Conservation (phyloP, 2,888 invertebrate genomes). For the Drosophila anceps region DNA sequence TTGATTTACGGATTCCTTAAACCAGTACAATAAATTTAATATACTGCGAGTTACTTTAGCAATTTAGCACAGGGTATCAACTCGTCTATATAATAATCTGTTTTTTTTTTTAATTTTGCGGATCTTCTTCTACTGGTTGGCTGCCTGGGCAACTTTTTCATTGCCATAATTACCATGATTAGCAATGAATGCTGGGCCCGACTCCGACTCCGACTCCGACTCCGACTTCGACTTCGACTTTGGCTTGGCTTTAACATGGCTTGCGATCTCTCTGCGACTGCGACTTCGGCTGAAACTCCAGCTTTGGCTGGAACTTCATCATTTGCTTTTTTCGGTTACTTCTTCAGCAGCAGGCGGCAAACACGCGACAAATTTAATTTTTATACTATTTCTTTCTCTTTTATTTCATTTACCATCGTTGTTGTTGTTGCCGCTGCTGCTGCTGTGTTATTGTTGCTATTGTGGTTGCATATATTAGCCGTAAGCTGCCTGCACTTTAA, state of each 20-base stretch:
- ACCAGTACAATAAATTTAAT: background rate
- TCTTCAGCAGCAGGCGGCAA: slow-evolving; percentile 73
- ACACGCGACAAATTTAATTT: slow-evolving; percentile 80
- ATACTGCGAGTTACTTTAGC: background rate
- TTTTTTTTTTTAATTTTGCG: background rate
- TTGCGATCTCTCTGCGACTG: slow-evolving; percentile 52
- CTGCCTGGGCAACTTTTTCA: slow-evolving; percentile 70
- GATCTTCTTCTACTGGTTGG: slow-evolving; percentile 41
- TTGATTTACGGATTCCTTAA: no score
- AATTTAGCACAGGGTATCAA: slow-evolving; percentile 14
- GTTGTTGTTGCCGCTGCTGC: slow-evolving; percentile 20
- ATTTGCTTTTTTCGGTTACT: slow-evolving; percentile 51
- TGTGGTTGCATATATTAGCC: slow-evolving; percentile 64
- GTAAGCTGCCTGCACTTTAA: slow-evolving; percentile 75
- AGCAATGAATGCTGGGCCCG: slow-evolving; percentile 70
- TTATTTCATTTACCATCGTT: slow-evolving; percentile 47
- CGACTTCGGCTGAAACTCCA: slow-evolving; percentile 8
- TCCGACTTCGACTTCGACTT: slow-evolving; percentile 23
- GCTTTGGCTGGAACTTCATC: slow-evolving; percentile 17
- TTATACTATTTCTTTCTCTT: slow-evolving; percentile 68
- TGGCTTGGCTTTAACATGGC: slow-evolving; percentile 42
- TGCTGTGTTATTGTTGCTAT: slow-evolving; percentile 27
- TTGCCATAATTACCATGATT: slow-evolving; percentile 83
- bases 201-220: slow-evolving; percentile 23
- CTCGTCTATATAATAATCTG: background rate